Evolutionary conservation across 2,888 invertebrate genomes (phyloP).

Genomic region (Thymelicus sylvestris): DNA sequence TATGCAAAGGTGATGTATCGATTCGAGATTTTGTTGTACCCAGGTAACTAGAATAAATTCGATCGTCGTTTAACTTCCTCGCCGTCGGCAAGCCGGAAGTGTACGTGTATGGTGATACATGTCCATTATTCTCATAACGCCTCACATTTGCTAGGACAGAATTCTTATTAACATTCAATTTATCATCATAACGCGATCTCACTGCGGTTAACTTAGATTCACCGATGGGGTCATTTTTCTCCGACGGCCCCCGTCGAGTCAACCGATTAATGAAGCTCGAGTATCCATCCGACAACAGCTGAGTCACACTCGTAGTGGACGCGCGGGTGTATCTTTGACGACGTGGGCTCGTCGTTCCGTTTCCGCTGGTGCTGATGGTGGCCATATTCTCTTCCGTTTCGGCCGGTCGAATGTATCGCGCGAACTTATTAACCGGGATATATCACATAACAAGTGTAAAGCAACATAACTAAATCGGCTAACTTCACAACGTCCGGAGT

Average conservation of each 20-base stretch:
- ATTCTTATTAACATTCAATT: constrained; percentile 66
- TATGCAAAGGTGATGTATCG: constrained; percentile 73
- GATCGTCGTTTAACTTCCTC: constrained; percentile 73
- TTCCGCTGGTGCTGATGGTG: constrained; percentile 67
- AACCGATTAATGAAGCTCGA: constrained; percentile 93
- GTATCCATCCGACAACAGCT: constrained; percentile 94
- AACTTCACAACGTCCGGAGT: constrained; percentile 45
- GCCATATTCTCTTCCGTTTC: constrained; percentile 57
- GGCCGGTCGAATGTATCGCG: constrained; percentile 44
- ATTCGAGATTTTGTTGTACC: constrained; percentile 65
- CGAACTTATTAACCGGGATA: constrained; percentile 68
- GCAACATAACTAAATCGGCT: constrained; percentile 61
- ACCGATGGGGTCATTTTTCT: constrained; percentile 81
- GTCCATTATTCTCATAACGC: constrained; percentile 75
- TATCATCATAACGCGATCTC: constrained; percentile 75
- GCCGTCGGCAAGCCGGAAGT: constrained; percentile 58
- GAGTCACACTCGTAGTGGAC: constrained; percentile 93
- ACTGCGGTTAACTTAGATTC: constrained; percentile 65
- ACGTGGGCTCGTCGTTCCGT: constrained; percentile 79
- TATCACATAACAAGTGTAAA: constrained; percentile 65
- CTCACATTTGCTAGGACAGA: constrained; percentile 68
- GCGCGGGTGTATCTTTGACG: constrained; percentile 90
- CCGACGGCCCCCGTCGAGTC: constrained; percentile 91
- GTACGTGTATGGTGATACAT: constrained; percentile 72
- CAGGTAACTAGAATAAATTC: constrained; percentile 73